Evolutionary conservation across 2,113 vertebrate genomes (phyloP).

Genomic region (Hiodon tergisus): DNA sequence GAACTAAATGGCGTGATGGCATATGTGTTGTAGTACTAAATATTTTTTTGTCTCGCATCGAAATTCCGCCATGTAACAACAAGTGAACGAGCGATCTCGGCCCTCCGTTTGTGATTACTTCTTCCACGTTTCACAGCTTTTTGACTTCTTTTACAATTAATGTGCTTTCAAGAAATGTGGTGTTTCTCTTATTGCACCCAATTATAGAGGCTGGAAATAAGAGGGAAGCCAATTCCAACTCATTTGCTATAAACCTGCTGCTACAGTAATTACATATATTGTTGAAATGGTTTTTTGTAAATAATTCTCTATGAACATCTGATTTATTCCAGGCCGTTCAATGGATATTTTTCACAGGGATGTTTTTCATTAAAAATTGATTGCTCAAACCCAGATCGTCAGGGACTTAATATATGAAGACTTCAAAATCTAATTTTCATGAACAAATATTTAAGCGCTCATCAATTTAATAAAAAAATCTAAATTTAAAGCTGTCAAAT

Average conservation of each 20-base stretch:
- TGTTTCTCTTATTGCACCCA: constrained; percentile 6
- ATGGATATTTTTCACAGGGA: not conserved
- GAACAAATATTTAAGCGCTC: too few relatives aligned
- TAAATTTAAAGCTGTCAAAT: too few relatives aligned
- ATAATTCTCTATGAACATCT: not conserved
- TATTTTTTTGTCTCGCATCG: not conserved
- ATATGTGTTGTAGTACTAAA: not conserved
- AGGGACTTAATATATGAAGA: too few relatives aligned
- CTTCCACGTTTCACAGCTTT: not conserved
- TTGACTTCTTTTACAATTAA: constrained; percentile 10
- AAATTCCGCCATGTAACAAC: not conserved
- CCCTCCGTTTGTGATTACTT: too few relatives aligned
- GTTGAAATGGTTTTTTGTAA: constrained; percentile 6
- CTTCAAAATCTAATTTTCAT: too few relatives aligned
- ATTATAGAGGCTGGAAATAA: not conserved
- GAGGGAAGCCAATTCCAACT: not conserved
- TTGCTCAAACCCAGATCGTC: too few relatives aligned
- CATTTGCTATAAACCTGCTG: not conserved
- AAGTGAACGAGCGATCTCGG: too few relatives aligned
- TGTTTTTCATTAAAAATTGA: too few relatives aligned
- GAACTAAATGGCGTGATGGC: too few relatives aligned
- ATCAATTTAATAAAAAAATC: too few relatives aligned
- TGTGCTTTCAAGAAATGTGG: constrained; percentile 1
- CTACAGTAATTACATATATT: constrained; percentile 11
- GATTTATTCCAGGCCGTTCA: constrained; percentile 1